Conservation (phyloP, 2,113 vertebrate species). For the Arizona elegans region DNA sequence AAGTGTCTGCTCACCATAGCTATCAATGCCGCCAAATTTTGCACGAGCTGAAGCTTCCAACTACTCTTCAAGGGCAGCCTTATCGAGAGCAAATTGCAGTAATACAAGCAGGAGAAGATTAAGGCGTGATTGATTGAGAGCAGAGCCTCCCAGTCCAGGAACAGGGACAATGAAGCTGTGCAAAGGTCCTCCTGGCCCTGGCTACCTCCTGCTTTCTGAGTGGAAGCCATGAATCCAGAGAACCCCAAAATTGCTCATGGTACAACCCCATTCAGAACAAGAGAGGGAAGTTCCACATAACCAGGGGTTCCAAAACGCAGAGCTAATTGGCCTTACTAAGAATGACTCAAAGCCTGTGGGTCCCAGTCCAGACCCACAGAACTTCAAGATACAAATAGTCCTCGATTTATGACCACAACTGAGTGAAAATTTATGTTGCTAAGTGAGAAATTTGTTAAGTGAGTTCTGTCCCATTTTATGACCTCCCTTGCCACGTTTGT, state of each 20-base stretch:
- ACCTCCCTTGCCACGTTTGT: too few relatives aligned
- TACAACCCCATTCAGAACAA: background rate
- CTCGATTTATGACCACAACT: too few relatives aligned
- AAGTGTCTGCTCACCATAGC: background rate
- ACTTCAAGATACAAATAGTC: background rate
- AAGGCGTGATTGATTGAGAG: background rate
- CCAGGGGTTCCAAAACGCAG: background rate
- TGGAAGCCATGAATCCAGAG: background rate
- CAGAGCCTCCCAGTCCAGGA: background rate
- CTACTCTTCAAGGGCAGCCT: background rate
- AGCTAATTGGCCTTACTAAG: background rate
- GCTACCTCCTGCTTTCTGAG: background rate
- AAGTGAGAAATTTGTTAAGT: too few relatives aligned
- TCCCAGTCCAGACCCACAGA: background rate
- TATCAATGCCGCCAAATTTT: background rate
- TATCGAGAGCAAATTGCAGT: background rate
- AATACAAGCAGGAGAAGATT: background rate
- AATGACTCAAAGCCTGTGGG: background rate
- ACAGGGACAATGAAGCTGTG: background rate
- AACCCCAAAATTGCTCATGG: background rate
- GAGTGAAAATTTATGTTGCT: too few relatives aligned
- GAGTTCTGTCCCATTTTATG: too few relatives aligned
- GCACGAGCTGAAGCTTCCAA: background rate
- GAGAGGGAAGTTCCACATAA: background rate
- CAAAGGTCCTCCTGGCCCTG: background rate